These are phyloP conservation scores for Aphodius granarius DNA, from an alignment of 2,888 invertebrate species.

Conservation along the genomic window DNA sequence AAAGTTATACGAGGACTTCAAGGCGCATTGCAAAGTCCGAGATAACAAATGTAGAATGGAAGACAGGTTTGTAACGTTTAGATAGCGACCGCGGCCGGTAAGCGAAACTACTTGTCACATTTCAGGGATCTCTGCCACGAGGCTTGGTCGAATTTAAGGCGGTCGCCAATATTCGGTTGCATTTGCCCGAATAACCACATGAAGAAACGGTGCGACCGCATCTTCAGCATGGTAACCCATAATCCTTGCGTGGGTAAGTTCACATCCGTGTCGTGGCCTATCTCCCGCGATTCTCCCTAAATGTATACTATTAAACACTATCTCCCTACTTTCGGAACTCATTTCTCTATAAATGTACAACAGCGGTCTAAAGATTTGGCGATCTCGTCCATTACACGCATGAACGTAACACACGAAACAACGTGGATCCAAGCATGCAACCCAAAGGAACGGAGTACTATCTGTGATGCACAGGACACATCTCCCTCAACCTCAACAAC, in stretches of 20 bases:
- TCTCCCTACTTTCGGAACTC: constrained; percentile 10
- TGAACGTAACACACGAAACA: background rate
- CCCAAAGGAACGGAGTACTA: background rate
- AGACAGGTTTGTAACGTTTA: constrained; percentile 65
- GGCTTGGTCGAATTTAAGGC: constrained; percentile 83
- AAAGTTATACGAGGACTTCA: constrained; percentile 83
- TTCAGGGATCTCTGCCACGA: constrained; percentile 82
- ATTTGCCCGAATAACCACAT: constrained; percentile 87
- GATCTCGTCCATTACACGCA: background rate
- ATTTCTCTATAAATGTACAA: constrained; percentile 1
- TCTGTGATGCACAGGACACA: constrained; percentile 1
- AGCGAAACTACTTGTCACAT: constrained; percentile 33
- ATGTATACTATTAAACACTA: constrained; percentile 9
- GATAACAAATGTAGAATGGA: constrained; percentile 89
- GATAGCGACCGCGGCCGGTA: background rate
- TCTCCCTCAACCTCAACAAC: background rate
- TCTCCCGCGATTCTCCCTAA: constrained; percentile 3
- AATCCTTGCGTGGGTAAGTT: constrained; percentile 93
- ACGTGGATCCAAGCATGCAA: background rate
- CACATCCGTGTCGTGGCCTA: constrained; percentile 21
- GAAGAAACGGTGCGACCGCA: constrained; percentile 88
- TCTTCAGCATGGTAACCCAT: constrained; percentile 88
- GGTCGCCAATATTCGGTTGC: constrained; percentile 90
- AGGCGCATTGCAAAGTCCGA: constrained; percentile 82
- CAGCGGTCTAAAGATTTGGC: background rate